Evolutionary conservation across 2,113 vertebrate genomes (phyloP), one percentile per base, ranked within the genome.

Genomic region (Hippocampus zosterae): DNA sequence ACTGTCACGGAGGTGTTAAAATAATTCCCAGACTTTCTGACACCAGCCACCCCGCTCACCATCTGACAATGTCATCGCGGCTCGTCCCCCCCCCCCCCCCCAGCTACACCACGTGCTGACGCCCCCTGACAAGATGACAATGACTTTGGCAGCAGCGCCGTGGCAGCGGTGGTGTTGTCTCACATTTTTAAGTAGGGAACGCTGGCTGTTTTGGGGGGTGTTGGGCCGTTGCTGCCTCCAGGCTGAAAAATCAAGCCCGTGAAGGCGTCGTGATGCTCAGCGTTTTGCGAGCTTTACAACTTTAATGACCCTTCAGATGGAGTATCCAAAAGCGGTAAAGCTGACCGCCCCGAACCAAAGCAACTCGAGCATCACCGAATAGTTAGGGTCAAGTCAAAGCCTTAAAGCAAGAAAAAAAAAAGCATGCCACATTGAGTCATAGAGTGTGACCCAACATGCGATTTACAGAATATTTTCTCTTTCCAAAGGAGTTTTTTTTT

Each of bases 221-320:
- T 65, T 48, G 74, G 59, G 70, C 79, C 53, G 9, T 42, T 9
- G 73, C 33, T 41, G 62, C 71, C 80, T 85, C 52, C 68, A 8
- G 68, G 74, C 73, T 85, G 82, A 90, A 75, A 84, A 82, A 84
- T 81, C 85, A 78, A 82, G 70, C 81, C 85, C 56, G 64, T 53
- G 73, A 76, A 83, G 84, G 86, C 76, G 87, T 88, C 86, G 84
- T 75, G 42, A 74, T 82, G 83, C 86, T 89, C 88, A 89, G 86
- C 70, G 77, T 84, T 88, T 88, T 73, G 76, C 82, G 63, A 88
- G 81, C 33, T 37, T 37, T 37, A 37, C 33, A 37, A 37, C 29
- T 33, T 3, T 5, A 33, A 33, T 33, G 3, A 33, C 33, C 33
- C 16, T 50, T 6, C 18, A 7, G 18, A 0, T 50, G 48, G 6